phyloP scores from a whole-genome alignment of 2,113 vertebrate species.

The Mus pahari region DNA sequence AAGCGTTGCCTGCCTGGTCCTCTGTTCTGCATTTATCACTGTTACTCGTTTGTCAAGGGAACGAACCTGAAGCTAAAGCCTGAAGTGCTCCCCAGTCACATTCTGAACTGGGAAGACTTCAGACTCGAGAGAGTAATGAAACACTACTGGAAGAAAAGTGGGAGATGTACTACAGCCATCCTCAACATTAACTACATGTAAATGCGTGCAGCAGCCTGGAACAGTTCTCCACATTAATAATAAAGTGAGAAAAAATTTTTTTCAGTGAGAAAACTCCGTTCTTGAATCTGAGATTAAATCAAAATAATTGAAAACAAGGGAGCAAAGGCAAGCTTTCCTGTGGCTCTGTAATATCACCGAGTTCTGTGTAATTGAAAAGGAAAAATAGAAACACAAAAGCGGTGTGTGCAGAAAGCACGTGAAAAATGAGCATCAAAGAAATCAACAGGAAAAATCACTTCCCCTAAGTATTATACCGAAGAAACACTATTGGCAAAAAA shows the following conservation, averaged over 20 bases:
- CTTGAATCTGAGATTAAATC: slow-evolving; percentile 71
- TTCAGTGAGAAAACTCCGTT: slow-evolving; percentile 46
- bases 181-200: slow-evolving; percentile 61
- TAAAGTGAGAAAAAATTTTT: slow-evolving; percentile 37
- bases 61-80: slow-evolving; percentile 10
- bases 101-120: neutral
- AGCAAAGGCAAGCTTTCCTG: slow-evolving; percentile 31
- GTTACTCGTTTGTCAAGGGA: neutral
- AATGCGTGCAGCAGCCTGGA: slow-evolving; percentile 36
- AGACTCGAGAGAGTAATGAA: neutral
- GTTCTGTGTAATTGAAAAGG: slow-evolving; percentile 10
- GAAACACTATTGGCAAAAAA: slow-evolving; percentile 1
- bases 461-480: slow-evolving; percentile 20
- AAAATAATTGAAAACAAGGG: slow-evolving; percentile 57
- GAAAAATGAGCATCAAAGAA: slow-evolving; percentile 52
- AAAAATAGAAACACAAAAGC: slow-evolving; percentile 3
- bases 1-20: slow-evolving; percentile 66
- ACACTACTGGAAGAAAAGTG: slow-evolving; percentile 53
- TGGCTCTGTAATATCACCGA: neutral
- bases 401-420: neutral
- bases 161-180: slow-evolving; percentile 8
- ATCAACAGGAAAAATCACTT: slow-evolving; percentile 53
- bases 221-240: slow-evolving; percentile 10
- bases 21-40: slow-evolving; percentile 78
- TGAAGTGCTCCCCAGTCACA: neutral